A percentile compares a stretch with the other conserved stretches of the same genome.
These are phyloP conservation scores for Eupeodes corollae DNA, from an alignment of 1,140 invertebrate species.

Conservation along the genomic window DNA sequence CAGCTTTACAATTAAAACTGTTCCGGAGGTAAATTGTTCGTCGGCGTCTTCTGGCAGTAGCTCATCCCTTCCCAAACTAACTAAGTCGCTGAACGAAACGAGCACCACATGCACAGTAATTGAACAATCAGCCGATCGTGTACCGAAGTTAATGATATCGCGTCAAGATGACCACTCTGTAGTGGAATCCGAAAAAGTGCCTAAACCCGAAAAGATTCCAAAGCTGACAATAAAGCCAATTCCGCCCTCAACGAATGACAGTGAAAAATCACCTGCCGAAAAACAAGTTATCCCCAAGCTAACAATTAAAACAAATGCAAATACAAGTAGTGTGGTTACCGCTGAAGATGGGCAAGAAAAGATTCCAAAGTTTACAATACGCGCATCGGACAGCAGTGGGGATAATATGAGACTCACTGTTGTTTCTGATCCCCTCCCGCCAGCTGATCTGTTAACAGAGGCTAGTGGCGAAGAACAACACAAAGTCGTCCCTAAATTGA, in stretches of 20 bases:
- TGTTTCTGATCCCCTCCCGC: neutral
- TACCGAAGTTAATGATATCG: conserved; percentile 27
- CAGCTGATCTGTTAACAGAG: conserved; percentile 5
- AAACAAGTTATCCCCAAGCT: conserved; percentile 7
- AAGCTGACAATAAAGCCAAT: conserved; percentile 1
- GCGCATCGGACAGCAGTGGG: conserved; percentile 4
- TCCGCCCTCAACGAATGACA: neutral
- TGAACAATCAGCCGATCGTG: conserved; percentile 5
- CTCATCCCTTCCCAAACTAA: conserved; percentile 8
- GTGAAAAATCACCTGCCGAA: neutral
- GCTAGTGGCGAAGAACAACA: neutral
- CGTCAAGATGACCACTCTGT: conserved; percentile 11
- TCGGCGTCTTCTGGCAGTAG: neutral
- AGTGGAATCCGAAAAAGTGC: neutral
- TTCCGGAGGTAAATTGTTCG: too few relatives aligned
- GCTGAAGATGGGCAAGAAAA: conserved; percentile 6
- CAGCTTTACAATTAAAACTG: too few relatives aligned
- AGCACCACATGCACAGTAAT: conserved; percentile 5
- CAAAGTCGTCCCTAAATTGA: conserved; percentile 22
- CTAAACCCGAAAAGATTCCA: neutral
- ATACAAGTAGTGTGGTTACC: neutral
- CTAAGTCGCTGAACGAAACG: conserved; percentile 5
- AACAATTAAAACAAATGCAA: conserved; percentile 9
- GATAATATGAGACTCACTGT: neutral
- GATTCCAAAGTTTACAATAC: conserved; percentile 7